Conservation (phyloP, 2,888 invertebrate species). For the Himalopsyche anomala region DNA sequence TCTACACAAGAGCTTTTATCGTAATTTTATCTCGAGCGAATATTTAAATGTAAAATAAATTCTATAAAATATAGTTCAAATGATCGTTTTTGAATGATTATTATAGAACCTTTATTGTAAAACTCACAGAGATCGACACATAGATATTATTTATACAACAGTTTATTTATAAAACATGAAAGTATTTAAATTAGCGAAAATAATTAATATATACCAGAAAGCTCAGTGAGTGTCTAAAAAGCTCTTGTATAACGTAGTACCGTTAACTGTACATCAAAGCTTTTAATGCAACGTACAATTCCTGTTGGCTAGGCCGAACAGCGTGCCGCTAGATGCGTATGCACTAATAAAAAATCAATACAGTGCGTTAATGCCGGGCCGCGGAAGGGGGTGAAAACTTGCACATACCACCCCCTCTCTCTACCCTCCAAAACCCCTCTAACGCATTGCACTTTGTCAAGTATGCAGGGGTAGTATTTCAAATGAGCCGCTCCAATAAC, state of each 20-base stretch:
- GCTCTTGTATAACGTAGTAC: background rate
- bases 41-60: too few species aligned
- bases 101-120: too few species aligned
- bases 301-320: background rate
- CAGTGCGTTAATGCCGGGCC: constrained; percentile 62
- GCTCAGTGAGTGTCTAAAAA: constrained; percentile 7
- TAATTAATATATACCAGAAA: background rate
- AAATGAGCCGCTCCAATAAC: constrained; percentile 42
- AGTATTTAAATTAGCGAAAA: too few species aligned
- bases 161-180: too few species aligned
- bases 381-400: constrained; percentile 22
- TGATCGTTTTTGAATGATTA: too few species aligned
- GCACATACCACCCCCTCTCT: constrained; percentile 51
- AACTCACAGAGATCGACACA: too few species aligned
- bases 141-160: too few species aligned
- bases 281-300: constrained; percentile 27
- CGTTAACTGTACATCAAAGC: constrained; percentile 32
- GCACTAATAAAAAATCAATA: constrained; percentile 66
- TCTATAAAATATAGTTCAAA: too few species aligned
- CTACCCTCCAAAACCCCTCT: constrained; percentile 46
- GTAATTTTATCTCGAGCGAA: too few species aligned
- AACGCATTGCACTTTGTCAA: constrained; percentile 38
- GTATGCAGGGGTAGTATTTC: constrained; percentile 38
- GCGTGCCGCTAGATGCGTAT: constrained; percentile 60
- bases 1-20: too few species aligned